Base-by-base conservation (phyloP, 2,888 invertebrate genomes). In the Hydroisotoma schaefferi region DNA sequence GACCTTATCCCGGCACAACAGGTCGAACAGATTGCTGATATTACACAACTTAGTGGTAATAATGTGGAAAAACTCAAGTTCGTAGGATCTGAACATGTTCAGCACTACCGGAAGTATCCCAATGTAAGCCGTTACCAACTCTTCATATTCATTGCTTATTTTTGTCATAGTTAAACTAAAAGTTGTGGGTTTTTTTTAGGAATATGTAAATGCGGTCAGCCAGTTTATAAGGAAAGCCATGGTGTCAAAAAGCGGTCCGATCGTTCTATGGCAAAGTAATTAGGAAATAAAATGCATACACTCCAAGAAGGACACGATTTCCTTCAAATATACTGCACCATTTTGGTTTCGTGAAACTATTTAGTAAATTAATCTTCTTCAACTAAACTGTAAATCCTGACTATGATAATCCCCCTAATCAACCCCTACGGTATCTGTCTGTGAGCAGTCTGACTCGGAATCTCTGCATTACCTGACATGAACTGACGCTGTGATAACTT, bases 31-130 rank as follows among this genome's bases (percentile, higher is more conserved):
- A 59, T 72, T 55, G 68, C 68, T 1, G 48, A 49, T 15, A 59
- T 61, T 29, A 47, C 66, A 2, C 57, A 44, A 26, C 40, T 58
- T 12, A 55, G 58, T 25, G 72, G 68, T 23, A 70, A 65, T 62
- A 54, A 47, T 18, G 66, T 70, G 6, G 53, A 60, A n/a, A 63
- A 57, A 38, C 46, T 63, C 28, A 69, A 66, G 23, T 88, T 86
- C 76, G 83, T 85, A 58, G 83, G 84, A 73, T 87, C 87, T 10
- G 82, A 84, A n/a, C 88, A 89, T 76, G 87, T 88, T 0, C 84
- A 85, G 73, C 88, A 88, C 74, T 83, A 82, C 66, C 80, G 82
- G 15, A 80, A 81, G 61, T 83, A 87, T 74, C 82, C 81, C 40
- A 80, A 83, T 47, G 81, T 82, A 52, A 53, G 29, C 22, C 43